Conservation (phyloP, 2,888 invertebrate species). For the Agrotis puta region DNA sequence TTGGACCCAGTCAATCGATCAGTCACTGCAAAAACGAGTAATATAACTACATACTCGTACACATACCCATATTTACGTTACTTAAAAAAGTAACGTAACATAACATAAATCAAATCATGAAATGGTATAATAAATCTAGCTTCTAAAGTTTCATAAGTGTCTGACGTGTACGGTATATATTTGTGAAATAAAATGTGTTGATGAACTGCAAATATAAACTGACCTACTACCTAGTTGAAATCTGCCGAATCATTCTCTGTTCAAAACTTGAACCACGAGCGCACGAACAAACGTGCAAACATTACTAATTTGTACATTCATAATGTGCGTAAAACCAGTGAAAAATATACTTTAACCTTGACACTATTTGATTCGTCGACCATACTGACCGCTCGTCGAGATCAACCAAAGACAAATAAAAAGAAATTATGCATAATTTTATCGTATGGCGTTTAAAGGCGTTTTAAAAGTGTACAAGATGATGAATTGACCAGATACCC, state of each 20-base stretch:
- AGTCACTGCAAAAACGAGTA: too few species aligned
- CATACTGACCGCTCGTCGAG: conserved; percentile 13
- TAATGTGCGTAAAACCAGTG: conserved; percentile 30
- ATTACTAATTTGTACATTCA: not conserved
- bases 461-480: not conserved
- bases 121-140: too few species aligned
- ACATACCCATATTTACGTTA: too few species aligned
- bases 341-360: conserved; percentile 32
- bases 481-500: conserved; percentile 19
- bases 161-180: too few species aligned
- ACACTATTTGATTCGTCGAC: conserved; percentile 24
- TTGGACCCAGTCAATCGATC: too few species aligned
- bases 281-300: conserved; percentile 6
- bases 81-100: too few species aligned
- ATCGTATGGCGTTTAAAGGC: not conserved
- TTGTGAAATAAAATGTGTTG: too few species aligned
- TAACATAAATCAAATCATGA: too few species aligned
- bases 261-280: not conserved
- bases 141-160: too few species aligned
- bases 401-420: conserved; percentile 14
- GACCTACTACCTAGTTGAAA: not conserved
- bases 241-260: not conserved
- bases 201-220: not conserved
- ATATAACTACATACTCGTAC: too few species aligned
- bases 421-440: conserved; percentile 3